Evolutionary conservation across 1,140 invertebrate species (phyloP).

Genomic region (Phocides pigmalion): DNA sequence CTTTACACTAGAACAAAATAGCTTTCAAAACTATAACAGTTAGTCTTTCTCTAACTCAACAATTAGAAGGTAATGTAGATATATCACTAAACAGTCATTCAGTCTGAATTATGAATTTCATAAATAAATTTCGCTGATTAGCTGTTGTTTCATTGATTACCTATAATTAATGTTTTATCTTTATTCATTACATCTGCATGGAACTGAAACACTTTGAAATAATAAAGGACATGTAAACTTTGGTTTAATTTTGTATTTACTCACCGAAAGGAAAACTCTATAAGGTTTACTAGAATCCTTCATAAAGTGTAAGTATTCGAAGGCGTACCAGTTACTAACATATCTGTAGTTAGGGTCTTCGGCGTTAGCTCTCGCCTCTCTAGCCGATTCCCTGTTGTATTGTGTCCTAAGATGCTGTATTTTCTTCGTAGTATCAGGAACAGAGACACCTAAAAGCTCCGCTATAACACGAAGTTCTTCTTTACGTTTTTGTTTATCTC

Average conservation of each 20-base stretch:
- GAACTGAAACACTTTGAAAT: no score
- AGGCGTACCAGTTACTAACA: slow-evolving; percentile 79
- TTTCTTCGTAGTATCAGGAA: slow-evolving; percentile 73
- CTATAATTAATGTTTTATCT: no score
- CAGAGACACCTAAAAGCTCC: slow-evolving; percentile 61
- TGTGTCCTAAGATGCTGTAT: slow-evolving; percentile 77
- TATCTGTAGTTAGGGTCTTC: slow-evolving; percentile 73
- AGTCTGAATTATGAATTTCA: no score
- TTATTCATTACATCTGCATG: no score
- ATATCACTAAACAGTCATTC: no score
- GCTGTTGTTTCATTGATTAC: no score
- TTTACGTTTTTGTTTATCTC: slow-evolving; percentile 75
- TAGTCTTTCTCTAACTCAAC: no score
- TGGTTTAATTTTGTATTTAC: slow-evolving; percentile 32
- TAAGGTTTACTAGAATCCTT: slow-evolving; percentile 76
- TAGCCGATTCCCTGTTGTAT: slow-evolving; percentile 72
- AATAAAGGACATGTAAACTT: no score
- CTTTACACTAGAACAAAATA: no score
- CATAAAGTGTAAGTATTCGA: slow-evolving; percentile 77
- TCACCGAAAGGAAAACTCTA: slow-evolving; percentile 63
- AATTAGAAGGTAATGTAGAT: no score
- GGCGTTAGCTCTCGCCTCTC: slow-evolving; percentile 60
- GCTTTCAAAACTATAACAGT: no score
- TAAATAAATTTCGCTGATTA: no score
- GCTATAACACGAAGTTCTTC: slow-evolving; percentile 71